Conservation (phyloP, 2,113 vertebrate species). For the Phyllostomus hastatus region DNA sequence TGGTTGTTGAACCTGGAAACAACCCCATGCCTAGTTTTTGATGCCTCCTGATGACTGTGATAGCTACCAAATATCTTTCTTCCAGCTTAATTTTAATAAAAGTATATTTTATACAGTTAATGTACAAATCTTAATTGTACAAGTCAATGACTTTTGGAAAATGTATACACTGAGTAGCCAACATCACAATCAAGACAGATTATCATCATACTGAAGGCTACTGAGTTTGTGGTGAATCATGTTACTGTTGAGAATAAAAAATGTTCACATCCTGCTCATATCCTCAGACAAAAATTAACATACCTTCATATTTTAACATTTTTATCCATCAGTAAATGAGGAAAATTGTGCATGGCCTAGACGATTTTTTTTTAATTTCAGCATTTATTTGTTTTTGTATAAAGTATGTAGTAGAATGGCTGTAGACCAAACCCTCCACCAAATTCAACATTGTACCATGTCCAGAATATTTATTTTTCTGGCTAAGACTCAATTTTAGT, state of each 20-base stretch:
- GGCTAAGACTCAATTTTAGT: background rate
- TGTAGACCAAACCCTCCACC: background rate
- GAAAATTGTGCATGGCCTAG: background rate
- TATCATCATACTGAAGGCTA: background rate
- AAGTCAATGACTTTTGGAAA: background rate
- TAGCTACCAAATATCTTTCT: background rate
- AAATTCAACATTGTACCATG: constrained; percentile 9
- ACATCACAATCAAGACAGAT: background rate
- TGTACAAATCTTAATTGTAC: background rate
- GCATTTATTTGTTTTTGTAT: constrained; percentile 12
- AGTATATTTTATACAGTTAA: background rate
- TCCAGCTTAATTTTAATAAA: background rate
- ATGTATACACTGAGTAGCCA: background rate
- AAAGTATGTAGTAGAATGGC: background rate
- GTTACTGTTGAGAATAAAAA: background rate
- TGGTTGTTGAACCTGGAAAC: background rate
- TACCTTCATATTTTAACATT: background rate
- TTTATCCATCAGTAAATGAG: background rate
- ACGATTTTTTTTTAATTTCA: background rate
- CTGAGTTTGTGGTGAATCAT: background rate
- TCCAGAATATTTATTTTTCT: constrained; percentile 25
- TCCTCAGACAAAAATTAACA: background rate
- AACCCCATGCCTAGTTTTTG: background rate
- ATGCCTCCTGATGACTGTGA: background rate
- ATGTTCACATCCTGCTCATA: background rate